Conservation (phyloP, 1,140 invertebrate genomes). For the Pantala flavescens region DNA sequence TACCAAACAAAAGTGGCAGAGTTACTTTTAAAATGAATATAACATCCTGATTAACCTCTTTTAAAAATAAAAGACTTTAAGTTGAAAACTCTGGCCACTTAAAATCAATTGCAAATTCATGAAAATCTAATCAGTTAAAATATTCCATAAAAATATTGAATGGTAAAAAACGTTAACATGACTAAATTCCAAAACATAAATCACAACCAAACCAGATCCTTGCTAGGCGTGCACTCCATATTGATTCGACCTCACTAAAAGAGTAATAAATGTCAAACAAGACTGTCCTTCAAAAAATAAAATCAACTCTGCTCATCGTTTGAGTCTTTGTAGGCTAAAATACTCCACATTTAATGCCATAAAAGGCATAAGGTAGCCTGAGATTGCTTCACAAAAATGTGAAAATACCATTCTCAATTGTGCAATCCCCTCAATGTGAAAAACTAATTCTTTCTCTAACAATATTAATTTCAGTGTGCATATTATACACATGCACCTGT, state of each 20-base stretch:
- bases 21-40: background rate
- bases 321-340: constrained; percentile 7
- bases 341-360: background rate
- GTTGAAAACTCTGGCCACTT: background rate
- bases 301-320: background rate
- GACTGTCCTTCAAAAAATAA: background rate
- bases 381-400: constrained; percentile 10
- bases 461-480: background rate
- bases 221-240: background rate
- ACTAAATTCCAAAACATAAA: background rate
- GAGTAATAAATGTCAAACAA: constrained; percentile 7
- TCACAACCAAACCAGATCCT: background rate
- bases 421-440: constrained; percentile 8
- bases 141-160: no score
- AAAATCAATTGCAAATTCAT: no score
- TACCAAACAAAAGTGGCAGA: background rate
- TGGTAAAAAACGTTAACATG: no score
- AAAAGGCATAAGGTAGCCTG: background rate
- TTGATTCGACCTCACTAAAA: background rate
- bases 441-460: background rate
- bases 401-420: constrained; percentile 7
- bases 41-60: background rate
- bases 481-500: background rate
- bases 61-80: background rate
- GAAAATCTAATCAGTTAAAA: no score